A percentile compares a stretch with the other conserved stretches of the same genome.
Conservation (phyloP, 2,113 vertebrate genomes). For the Terrapene triunguis region DNA sequence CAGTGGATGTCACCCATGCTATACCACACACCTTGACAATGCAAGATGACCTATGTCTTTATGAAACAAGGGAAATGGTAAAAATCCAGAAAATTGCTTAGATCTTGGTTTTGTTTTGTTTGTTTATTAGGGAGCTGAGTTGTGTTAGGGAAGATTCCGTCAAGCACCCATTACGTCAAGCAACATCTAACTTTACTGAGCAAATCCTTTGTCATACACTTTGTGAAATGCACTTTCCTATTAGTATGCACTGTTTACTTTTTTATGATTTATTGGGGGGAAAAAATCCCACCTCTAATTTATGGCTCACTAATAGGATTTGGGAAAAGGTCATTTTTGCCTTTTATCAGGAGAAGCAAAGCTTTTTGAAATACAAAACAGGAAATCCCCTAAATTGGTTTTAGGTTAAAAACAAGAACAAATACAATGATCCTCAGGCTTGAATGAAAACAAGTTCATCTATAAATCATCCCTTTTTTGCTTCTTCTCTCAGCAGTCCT, state of each 20-base stretch:
- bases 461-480: slow-evolving; percentile 26
- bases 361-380: slow-evolving; percentile 40
- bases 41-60: neutral
- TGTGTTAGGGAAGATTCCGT: neutral
- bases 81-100: neutral
- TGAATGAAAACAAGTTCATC: slow-evolving; percentile 54
- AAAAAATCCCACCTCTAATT: neutral
- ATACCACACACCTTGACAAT: neutral
- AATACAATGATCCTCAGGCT: neutral
- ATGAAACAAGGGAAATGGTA: neutral
- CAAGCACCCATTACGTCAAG: neutral
- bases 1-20: neutral
- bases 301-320: slow-evolving; percentile 21
- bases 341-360: slow-evolving; percentile 22
- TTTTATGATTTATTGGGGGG: neutral
- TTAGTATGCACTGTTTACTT: neutral
- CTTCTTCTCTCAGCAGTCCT: slow-evolving; percentile 17
- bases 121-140: neutral
- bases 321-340: slow-evolving; percentile 23
- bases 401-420: slow-evolving; percentile 43
- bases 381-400: slow-evolving; percentile 33
- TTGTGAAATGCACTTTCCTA: slow-evolving; percentile 21
- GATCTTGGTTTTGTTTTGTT: neutral
- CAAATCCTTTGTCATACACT: neutral
- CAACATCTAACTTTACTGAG: neutral